Conservation (phyloP, 2,113 vertebrate genomes). For the Gobio gobio region DNA sequence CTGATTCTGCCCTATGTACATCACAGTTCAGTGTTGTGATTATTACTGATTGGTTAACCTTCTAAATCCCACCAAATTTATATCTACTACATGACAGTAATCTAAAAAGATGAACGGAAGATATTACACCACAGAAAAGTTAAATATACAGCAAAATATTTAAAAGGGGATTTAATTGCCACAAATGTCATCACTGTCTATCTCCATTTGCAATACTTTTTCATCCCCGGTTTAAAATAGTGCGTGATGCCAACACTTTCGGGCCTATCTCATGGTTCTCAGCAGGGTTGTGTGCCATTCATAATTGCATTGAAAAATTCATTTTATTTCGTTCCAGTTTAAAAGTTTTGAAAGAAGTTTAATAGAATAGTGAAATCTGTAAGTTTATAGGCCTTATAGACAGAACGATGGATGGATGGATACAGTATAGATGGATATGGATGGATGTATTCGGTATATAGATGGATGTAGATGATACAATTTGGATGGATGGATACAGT, state of each 20-base stretch:
- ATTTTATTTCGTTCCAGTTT: not conserved
- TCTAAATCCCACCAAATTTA: not conserved
- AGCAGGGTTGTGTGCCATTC: not conserved
- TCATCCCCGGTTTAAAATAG: not conserved
- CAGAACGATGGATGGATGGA: not conserved
- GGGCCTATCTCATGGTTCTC: not conserved
- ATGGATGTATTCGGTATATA: too few species aligned
- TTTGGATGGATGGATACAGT: not conserved
- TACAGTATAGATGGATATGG: too few species aligned
- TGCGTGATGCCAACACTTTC: not conserved
- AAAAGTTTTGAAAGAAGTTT: not conserved
- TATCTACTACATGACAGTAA: not conserved
- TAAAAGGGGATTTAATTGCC: not conserved
- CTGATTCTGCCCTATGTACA: not conserved
- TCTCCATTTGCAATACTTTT: not conserved
- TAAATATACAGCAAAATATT: not conserved
- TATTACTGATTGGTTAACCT: not conserved
- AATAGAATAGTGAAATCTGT: not conserved
- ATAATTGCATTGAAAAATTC: not conserved
- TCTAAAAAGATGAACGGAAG: not conserved
- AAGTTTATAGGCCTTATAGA: not conserved
- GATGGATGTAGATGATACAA: too few species aligned
- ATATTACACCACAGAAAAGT: not conserved
- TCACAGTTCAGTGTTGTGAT: not conserved
- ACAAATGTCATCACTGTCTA: not conserved